Conservation (phyloP, 2,888 invertebrate species). For the Muschampia plurimacula region DNA sequence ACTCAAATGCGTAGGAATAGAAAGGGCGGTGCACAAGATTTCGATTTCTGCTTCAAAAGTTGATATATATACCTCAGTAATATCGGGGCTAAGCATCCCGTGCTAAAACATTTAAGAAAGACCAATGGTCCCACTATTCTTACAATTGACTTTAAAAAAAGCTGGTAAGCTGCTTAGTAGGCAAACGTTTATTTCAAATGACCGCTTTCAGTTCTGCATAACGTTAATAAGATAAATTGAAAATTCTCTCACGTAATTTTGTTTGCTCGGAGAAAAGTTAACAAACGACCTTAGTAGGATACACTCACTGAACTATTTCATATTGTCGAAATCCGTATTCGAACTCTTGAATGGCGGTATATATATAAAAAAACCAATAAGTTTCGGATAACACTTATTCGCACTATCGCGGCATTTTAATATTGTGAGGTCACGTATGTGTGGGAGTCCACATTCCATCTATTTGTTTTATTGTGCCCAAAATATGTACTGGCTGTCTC, state of each 20-base stretch:
- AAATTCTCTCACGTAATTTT: constrained; percentile 21
- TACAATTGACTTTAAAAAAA: too few species aligned
- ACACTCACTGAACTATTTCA: constrained; percentile 35
- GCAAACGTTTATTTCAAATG: too few species aligned
- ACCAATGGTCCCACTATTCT: too few species aligned
- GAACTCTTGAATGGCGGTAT: constrained; percentile 32
- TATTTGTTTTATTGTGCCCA: constrained; percentile 41
- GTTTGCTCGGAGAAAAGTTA: constrained; percentile 7
- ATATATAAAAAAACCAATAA: constrained; percentile 48
- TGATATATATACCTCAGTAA: too few species aligned
- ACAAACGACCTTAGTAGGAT: constrained; percentile 3
- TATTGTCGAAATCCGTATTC: constrained; percentile 24
- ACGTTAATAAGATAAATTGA: constrained; percentile 5
- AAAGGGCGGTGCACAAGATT: too few species aligned
- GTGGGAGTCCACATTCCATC: constrained; percentile 39
- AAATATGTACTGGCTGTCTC: constrained; percentile 9
- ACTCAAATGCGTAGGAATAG: too few species aligned
- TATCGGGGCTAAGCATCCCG: too few species aligned
- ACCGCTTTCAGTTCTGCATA: not conserved
- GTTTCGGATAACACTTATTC: constrained; percentile 46
- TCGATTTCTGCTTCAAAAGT: too few species aligned
- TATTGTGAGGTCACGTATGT: constrained; percentile 44
- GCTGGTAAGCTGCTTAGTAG: too few species aligned
- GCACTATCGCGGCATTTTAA: constrained; percentile 43
- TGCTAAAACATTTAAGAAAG: too few species aligned